Evolutionary conservation across 1,140 invertebrate genomes (phyloP), one percentile per base, ranked within the genome.

Genomic region (Apis cerana): DNA sequence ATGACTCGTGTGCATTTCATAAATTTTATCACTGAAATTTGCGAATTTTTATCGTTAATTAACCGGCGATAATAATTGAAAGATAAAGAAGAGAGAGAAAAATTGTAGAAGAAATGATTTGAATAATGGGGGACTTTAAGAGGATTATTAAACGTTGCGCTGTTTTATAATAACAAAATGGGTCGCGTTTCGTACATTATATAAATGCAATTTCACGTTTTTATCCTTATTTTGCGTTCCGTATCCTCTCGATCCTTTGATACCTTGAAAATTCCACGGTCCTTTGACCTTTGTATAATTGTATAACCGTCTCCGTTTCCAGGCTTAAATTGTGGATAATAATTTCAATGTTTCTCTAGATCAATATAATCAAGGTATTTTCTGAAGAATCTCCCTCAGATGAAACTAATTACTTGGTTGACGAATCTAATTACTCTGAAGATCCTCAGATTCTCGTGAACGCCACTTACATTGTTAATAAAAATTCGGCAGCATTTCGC

Each of bases 391-490:
- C 33, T 43, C 4, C 5, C 33, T 43, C 4, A 43, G 17, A 75
- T 62, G 61, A 33, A 52, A 75, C 61, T 75, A 75, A 64, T 75
- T 75, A 64, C 59, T 23, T 43, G 48, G 17, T 17, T 58, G 54
- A 58, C 8, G 70, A 72, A 72, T 52, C 59, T 50, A 64, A 75
- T 75, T 75, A 33, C 48, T 21, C 17, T 27, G n/a, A 5, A 15
- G 19, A 43, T 50, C n/a, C 27, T 23, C 12, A 33, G 59, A 27
- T 43, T 17, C 48, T 50, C 11, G 23, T 64, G 72, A 27, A 75
- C 27, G 11, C 56, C 56, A 17, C 11, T 50, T 50, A 43, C n/a
- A 12, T 13, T 13, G n/a, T 33, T 62, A 19, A 62, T n/a, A 23
- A 75, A 75, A 75, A 52, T 15, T 52, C n/a, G 15, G 19, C 15